Percentiles rank a stretch among this genome's conserved stretches.
phyloP scores from a whole-genome alignment of 2,888 invertebrate species.

The Meghimatium bilineatum region DNA sequence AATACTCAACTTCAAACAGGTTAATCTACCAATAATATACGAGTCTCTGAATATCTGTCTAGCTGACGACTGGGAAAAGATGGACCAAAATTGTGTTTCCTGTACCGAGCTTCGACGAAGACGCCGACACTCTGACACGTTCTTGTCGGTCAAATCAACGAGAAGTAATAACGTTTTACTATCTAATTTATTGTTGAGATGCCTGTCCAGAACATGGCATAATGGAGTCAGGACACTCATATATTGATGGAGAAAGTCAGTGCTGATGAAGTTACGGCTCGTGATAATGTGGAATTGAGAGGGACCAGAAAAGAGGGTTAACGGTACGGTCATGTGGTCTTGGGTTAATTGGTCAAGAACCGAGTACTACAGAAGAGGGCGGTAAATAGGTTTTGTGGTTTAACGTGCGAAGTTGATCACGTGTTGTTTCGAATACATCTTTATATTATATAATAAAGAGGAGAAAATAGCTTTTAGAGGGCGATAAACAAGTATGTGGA shows the following conservation, averaged over 20 bases:
- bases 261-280: not conserved
- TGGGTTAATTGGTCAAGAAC: not conserved
- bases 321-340: not conserved
- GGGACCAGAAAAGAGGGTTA: not conserved
- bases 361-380: not conserved
- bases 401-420: no score
- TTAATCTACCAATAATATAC: conserved; percentile 16
- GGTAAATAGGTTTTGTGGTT: no score
- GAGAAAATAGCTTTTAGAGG: no score
- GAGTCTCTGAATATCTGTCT: not conserved
- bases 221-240: not conserved
- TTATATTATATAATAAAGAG: no score
- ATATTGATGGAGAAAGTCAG: not conserved
- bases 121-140: not conserved
- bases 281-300: not conserved
- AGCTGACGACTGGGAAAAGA: not conserved
- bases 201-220: not conserved
- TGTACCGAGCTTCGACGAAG: not conserved
- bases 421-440: no score
- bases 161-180: not conserved
- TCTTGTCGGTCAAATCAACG: not conserved
- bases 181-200: conserved; percentile 1
- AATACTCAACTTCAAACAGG: not conserved
- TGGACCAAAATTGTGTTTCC: not conserved
- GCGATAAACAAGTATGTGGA: no score